phyloP scores from a whole-genome alignment of 2,888 invertebrate genomes.

The Lacanobia oleracea region DNA sequence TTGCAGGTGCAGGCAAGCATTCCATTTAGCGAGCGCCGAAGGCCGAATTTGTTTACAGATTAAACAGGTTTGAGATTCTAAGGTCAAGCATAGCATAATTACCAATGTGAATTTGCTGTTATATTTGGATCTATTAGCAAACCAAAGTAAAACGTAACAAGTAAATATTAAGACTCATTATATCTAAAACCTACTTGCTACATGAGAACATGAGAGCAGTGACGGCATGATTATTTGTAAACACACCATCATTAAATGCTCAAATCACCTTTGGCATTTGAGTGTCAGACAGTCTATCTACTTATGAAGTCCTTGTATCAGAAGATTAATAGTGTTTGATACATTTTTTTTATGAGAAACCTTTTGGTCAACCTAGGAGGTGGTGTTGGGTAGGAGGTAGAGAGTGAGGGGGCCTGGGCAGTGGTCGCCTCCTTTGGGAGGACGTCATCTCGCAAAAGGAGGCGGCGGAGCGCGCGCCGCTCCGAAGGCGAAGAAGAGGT shows the following conservation, averaged over 20 bases:
- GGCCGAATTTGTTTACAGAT: slow-evolving; percentile 43
- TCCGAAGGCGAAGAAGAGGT: no score
- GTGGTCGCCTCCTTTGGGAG: no score
- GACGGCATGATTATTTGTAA: slow-evolving; percentile 28
- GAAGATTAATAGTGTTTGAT: not conserved
- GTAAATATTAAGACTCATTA: not conserved
- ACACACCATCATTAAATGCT: not conserved
- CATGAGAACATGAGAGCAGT: not conserved
- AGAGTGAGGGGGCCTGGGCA: no score
- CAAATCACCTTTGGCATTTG: not conserved
- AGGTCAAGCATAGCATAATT: slow-evolving; percentile 22
- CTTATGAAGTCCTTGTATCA: not conserved
- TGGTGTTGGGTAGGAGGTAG: no score
- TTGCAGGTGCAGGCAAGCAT: slow-evolving; percentile 13
- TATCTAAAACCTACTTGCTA: not conserved
- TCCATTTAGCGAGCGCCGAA: slow-evolving; percentile 12
- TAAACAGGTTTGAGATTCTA: slow-evolving; percentile 36
- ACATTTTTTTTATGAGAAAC: not conserved
- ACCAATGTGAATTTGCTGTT: not conserved
- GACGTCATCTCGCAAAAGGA: no score
- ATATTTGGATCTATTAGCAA: slow-evolving; percentile 9
- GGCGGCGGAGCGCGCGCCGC: no score
- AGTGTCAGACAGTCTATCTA: not conserved
- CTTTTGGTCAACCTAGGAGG: no score
- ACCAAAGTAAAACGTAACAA: not conserved